Evolutionary conservation across 2,113 vertebrate genomes (phyloP).

Genomic region (Mandrillus leucophaeus): DNA sequence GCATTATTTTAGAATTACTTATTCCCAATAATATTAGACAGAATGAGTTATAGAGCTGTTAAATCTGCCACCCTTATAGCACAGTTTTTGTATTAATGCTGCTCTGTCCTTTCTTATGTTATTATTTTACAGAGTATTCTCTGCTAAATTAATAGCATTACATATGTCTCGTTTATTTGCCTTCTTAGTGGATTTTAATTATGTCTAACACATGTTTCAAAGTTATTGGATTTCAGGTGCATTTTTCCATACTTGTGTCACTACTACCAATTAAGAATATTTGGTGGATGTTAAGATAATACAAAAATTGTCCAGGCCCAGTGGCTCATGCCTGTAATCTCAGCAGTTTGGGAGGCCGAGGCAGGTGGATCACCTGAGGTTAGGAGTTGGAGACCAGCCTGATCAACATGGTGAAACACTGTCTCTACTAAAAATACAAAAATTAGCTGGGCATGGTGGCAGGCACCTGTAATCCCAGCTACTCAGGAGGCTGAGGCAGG

Average conservation of each 20-base stretch:
- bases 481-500: too few species aligned
- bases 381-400: too few species aligned
- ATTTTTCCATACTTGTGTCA: neutral
- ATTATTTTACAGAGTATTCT: neutral
- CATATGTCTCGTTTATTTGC: neutral
- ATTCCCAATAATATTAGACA: neutral
- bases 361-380: neutral
- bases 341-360: neutral
- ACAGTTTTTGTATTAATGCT: neutral
- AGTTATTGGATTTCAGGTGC: neutral
- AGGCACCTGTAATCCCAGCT: too few species aligned
- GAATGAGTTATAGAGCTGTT: neutral
- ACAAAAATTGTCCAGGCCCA: neutral
- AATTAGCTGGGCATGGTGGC: too few species aligned
- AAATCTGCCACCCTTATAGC: neutral
- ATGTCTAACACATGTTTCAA: neutral
- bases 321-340: neutral
- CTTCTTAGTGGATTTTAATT: neutral
- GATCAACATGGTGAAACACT: too few species aligned
- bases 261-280: neutral
- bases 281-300: neutral
- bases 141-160: neutral
- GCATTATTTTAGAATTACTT: slow-evolving; percentile 6
- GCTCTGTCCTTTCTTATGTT: neutral
- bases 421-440: too few species aligned